These are phyloP conservation scores for Diploptera punctata DNA, from an alignment of 2,888 invertebrate genomes.

Conservation along the genomic window DNA sequence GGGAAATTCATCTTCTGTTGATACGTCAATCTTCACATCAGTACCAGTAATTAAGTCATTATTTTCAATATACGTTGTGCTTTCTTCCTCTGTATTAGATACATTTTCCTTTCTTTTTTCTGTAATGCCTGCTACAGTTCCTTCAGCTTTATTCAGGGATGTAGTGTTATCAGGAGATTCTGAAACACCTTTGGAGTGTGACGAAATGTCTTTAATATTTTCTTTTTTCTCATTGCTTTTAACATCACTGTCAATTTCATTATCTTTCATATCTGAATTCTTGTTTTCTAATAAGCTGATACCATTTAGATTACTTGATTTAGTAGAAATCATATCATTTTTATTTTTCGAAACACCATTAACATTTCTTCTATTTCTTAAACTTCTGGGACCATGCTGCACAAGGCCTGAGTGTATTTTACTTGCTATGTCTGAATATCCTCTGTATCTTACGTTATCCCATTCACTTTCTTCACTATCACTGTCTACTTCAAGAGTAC, in stretches of 20 bases:
- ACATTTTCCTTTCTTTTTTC: background rate
- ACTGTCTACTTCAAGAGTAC: background rate
- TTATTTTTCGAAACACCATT: too few species aligned
- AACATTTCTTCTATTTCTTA: conserved; percentile 44
- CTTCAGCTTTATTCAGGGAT: background rate
- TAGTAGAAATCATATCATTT: too few species aligned
- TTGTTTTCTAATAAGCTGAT: background rate
- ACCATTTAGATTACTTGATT: background rate
- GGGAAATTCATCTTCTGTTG: background rate
- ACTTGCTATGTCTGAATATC: background rate
- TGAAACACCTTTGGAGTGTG: background rate
- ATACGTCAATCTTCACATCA: background rate
- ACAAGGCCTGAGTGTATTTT: conserved; percentile 40
- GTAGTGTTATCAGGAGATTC: background rate
- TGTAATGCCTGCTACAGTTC: background rate
- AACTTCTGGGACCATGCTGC: conserved; percentile 56
- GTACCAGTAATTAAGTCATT: background rate
- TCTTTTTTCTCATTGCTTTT: background rate
- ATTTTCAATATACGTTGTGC: too few species aligned
- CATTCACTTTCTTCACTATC: too few species aligned
- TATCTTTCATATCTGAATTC: background rate
- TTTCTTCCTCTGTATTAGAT: background rate
- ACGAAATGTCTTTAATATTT: background rate
- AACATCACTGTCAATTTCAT: background rate
- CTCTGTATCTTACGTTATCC: background rate